A percentile compares a stretch with the other conserved stretches of the same genome.
These are phyloP conservation scores for Hestina assimilis DNA, from an alignment of 1,140 invertebrate species.

Conservation along the genomic window DNA sequence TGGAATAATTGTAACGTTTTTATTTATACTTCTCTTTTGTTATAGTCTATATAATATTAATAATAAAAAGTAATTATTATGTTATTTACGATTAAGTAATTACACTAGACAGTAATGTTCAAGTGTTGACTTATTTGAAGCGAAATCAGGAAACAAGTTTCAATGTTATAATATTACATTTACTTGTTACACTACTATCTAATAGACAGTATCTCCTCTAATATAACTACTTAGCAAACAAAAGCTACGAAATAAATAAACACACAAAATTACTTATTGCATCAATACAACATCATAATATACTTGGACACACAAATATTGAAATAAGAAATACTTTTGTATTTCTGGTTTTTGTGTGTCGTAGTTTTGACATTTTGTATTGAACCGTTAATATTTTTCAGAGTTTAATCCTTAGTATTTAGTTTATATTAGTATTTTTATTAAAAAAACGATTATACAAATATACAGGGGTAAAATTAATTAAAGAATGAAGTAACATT, in stretches of 20 bases:
- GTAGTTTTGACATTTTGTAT: too few relatives aligned
- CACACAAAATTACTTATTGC: background rate
- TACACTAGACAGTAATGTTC: slow-evolving; percentile 6
- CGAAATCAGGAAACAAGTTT: slow-evolving; percentile 12
- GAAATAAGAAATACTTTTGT: too few relatives aligned
- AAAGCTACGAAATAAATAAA: slow-evolving; percentile 1
- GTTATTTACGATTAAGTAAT: background rate
- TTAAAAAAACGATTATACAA: too few relatives aligned
- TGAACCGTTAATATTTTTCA: too few relatives aligned
- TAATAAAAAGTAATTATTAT: background rate
- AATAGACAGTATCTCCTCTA: background rate
- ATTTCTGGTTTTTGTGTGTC: too few relatives aligned
- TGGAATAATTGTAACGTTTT: slow-evolving; percentile 20
- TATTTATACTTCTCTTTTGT: background rate
- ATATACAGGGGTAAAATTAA: too few relatives aligned
- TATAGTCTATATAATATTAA: background rate
- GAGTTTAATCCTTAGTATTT: too few relatives aligned
- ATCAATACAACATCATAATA: too few relatives aligned
- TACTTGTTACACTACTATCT: slow-evolving; percentile 5
- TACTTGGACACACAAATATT: too few relatives aligned
- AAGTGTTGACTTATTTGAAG: slow-evolving; percentile 22
- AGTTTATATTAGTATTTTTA: too few relatives aligned
- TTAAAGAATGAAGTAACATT: too few relatives aligned
- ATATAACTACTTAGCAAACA: slow-evolving; percentile 4
- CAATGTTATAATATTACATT: slow-evolving; percentile 4